Evolutionary conservation across 2,797 vertebrate genomes (phyloP).

Genomic region (Eospalax fontanierii): DNA sequence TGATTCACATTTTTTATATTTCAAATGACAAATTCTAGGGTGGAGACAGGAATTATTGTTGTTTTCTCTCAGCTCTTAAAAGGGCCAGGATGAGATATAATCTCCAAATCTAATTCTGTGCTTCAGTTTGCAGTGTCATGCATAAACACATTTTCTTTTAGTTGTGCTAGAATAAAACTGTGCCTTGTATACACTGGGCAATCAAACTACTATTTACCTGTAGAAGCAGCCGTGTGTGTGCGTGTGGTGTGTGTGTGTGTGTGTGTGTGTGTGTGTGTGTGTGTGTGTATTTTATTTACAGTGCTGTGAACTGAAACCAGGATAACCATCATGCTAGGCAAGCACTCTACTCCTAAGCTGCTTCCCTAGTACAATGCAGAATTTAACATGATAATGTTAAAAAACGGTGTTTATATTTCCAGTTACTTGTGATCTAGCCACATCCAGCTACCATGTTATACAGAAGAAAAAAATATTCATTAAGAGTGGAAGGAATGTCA

Average conservation of each 20-base stretch:
- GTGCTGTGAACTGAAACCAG: not conserved
- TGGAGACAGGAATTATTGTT: not conserved
- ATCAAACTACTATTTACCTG: not conserved
- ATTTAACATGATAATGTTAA: slow-evolving; percentile 16
- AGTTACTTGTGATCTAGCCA: not conserved
- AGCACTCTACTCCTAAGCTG: not conserved
- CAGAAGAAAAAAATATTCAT: not conserved
- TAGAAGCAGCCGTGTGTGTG: not conserved
- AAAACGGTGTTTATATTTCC: not conserved
- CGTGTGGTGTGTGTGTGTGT: too few relatives aligned
- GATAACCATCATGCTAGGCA: not conserved
- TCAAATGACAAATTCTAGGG: not conserved
- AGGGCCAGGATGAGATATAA: not conserved
- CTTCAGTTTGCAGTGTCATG: not conserved
- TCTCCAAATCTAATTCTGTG: not conserved
- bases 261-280: too few relatives aligned
- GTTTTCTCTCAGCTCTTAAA: not conserved
- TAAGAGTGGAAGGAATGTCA: not conserved
- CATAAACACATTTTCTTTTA: not conserved
- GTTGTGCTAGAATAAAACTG: not conserved
- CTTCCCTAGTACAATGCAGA: too few relatives aligned
- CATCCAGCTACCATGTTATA: not conserved
- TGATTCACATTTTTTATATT: slow-evolving; percentile 1
- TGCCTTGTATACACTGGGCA: too few relatives aligned
- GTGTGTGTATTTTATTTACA: not conserved